Evolutionary conservation across 2,888 invertebrate genomes (phyloP), one percentile per base, ranked within the genome.

Genomic region (Fissipunctia ypsillon): DNA sequence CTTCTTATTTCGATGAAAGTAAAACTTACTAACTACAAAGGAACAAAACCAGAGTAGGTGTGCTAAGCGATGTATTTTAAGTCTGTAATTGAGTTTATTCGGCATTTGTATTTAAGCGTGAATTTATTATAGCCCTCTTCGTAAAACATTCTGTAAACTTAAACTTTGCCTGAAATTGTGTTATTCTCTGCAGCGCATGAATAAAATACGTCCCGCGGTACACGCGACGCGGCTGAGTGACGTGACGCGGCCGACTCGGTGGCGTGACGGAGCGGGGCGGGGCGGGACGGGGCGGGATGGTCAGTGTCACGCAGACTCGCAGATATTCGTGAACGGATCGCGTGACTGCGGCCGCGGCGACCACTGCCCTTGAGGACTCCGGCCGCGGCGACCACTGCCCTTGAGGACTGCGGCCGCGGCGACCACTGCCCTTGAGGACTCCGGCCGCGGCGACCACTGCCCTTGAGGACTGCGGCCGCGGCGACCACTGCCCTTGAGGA

Each of bases 321-420:
- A 68, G 43, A 31, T 43, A 80, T 66, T 52, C 4, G 38, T 28
- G 68, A 25, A 22, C 43, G 54, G 63, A 25, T 80, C 52, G 84
- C 80, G 81, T 80, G 80, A 28, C 81, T 22, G 35, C 48, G 45
- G 45, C 43, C 41, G 45, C 68, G 50, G 52, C 45, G 38, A 31
- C 64, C 52, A 45, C 38, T 73, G n/a, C n/a, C n/a, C n/a, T n/a
- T n/a, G n/a, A n/a, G n/a, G n/a, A n/a, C n/a, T n/a, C n/a, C n/a
- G n/a, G n/a, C n/a, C n/a, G n/a, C n/a, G n/a, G n/a, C 31, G 48
- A 50, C 66, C 64, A 28, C 63, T 68, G 25, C 41, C 45, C n/a
- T n/a, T n/a, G n/a, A n/a, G n/a, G n/a, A n/a, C n/a, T n/a, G n/a
- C n/a, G n/a, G n/a, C n/a, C n/a, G n/a, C n/a, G n/a, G n/a, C n/a